Percentiles rank a stretch among this genome's conserved stretches.
phyloP scores from a whole-genome alignment of 2,888 invertebrate species.

The Ennomos fuscantarius region DNA sequence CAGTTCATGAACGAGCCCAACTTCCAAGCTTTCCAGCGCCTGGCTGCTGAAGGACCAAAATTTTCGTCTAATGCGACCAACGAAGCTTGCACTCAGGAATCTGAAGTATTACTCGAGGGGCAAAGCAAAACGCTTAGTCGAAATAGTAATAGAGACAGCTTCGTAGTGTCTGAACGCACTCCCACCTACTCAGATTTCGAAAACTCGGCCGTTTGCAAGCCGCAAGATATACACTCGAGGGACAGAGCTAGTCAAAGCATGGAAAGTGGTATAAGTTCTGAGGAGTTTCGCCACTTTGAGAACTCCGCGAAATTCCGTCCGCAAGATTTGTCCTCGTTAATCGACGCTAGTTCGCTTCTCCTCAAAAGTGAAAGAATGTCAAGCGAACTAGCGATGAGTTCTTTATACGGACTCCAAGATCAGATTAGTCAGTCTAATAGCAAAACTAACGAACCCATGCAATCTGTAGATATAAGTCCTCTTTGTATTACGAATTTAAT shows the following conservation, averaged over 20 bases:
- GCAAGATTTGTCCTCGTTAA: slow-evolving; percentile 68
- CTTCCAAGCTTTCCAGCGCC: slow-evolving; percentile 63
- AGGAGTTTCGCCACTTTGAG: slow-evolving; percentile 68
- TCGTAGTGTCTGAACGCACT: slow-evolving; percentile 49
- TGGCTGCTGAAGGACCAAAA: slow-evolving; percentile 65
- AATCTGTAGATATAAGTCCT: slow-evolving; percentile 59
- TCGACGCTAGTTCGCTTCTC: slow-evolving; percentile 64
- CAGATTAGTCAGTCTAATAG: slow-evolving; percentile 50
- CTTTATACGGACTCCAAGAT: slow-evolving; percentile 41
- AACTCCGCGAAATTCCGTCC: slow-evolving; percentile 62
- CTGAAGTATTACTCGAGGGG: slow-evolving; percentile 57
- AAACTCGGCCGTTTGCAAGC: slow-evolving; percentile 59
- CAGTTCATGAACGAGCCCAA: slow-evolving; percentile 51
- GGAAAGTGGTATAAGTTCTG: slow-evolving; percentile 62
- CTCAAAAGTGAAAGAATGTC: slow-evolving; percentile 64
- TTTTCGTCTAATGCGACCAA: slow-evolving; percentile 40
- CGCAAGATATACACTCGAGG: slow-evolving; percentile 60
- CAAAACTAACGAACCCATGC: slow-evolving; percentile 44
- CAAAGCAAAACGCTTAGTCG: slow-evolving; percentile 56
- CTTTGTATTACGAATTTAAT: slow-evolving; percentile 67
- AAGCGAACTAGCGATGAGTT: slow-evolving; percentile 53
- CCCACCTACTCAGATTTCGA: slow-evolving; percentile 70
- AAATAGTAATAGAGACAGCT: slow-evolving; percentile 48
- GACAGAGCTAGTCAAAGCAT: slow-evolving; percentile 62
- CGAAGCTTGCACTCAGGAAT: slow-evolving; percentile 46